Evolutionary conservation across 2,888 invertebrate species (phyloP).

Genomic region (Rhodophaea formosa): DNA sequence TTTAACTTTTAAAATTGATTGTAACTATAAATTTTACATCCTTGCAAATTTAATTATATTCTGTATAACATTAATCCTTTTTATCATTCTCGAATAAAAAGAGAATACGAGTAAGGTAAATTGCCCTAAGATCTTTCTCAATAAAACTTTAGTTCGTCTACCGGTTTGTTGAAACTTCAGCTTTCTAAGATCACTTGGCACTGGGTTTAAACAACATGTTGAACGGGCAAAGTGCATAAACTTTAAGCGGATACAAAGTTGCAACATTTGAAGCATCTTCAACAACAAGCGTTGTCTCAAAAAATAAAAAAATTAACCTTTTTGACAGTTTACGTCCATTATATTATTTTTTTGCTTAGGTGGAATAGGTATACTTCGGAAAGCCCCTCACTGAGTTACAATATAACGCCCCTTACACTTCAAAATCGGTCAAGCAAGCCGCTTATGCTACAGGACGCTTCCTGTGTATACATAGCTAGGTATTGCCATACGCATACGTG

Average conservation of each 20-base stretch:
- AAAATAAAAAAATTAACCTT: too few species aligned
- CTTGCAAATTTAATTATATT: background rate
- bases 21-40: background rate
- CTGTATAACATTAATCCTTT: background rate
- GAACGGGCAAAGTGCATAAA: slow-evolving; percentile 33
- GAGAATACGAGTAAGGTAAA: background rate
- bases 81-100: background rate
- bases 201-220: slow-evolving; percentile 37
- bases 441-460: too few species aligned
- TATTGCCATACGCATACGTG: too few species aligned
- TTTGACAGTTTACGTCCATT: too few species aligned
- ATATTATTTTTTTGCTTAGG: too few species aligned
- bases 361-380: too few species aligned
- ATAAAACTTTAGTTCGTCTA: slow-evolving; percentile 31
- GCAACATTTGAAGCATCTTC: slow-evolving; percentile 15
- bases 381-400: too few species aligned
- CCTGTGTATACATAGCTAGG: too few species aligned
- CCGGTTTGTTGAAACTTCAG: slow-evolving; percentile 25
- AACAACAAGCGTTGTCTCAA: slow-evolving; percentile 11
- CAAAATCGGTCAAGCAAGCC: too few species aligned
- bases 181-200: slow-evolving; percentile 34
- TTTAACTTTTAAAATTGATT: too few species aligned
- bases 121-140: slow-evolving; percentile 23
- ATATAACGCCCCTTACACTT: too few species aligned
- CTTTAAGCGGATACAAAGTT: slow-evolving; percentile 40